Percentiles rank a stretch among this genome's conserved stretches.
Conservation (phyloP, 2,888 invertebrate species). For the Heliconius ethilla region DNA sequence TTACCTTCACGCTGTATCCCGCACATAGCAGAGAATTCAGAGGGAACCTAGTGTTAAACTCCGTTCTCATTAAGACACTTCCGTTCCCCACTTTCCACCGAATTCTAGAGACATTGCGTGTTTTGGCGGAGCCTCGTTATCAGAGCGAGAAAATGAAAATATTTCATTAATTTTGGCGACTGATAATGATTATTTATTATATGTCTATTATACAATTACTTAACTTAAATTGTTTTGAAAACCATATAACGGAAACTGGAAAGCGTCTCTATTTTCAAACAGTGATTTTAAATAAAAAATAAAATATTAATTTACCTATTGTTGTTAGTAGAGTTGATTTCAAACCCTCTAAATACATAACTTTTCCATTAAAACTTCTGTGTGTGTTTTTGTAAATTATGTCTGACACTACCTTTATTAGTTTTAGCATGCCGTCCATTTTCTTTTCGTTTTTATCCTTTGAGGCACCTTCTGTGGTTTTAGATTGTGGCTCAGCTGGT, state of each 20-base stretch:
- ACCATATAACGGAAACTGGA: too few relatives aligned
- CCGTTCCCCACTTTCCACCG: not conserved
- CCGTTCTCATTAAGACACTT: not conserved
- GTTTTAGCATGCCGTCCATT: conserved; percentile 61
- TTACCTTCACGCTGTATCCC: too few relatives aligned
- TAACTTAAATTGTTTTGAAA: too few relatives aligned
- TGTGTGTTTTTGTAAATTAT: conserved; percentile 67
- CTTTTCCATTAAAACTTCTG: conserved; percentile 78
- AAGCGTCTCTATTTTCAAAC: too few relatives aligned
- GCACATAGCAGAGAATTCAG: too few relatives aligned
- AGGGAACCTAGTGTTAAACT: not conserved
- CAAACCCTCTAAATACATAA: conserved; percentile 81
- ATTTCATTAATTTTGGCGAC: too few relatives aligned
- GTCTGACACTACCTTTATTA: conserved; percentile 68
- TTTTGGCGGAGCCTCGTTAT: not conserved
- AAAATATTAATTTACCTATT: conserved; percentile 82
- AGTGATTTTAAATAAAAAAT: not conserved
- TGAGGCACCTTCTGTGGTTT: conserved; percentile 23
- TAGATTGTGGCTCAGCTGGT: conserved; percentile 9
- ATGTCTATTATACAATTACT: too few relatives aligned
- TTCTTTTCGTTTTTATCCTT: conserved; percentile 53
- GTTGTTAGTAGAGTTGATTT: conserved; percentile 83
- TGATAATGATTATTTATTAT: too few relatives aligned
- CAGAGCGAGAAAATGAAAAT: not conserved
- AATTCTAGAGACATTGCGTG: not conserved